Evolutionary conservation across 2,113 vertebrate genomes (phyloP), one percentile per base, ranked within the genome.

Genomic region (Aphyosemion australe): DNA sequence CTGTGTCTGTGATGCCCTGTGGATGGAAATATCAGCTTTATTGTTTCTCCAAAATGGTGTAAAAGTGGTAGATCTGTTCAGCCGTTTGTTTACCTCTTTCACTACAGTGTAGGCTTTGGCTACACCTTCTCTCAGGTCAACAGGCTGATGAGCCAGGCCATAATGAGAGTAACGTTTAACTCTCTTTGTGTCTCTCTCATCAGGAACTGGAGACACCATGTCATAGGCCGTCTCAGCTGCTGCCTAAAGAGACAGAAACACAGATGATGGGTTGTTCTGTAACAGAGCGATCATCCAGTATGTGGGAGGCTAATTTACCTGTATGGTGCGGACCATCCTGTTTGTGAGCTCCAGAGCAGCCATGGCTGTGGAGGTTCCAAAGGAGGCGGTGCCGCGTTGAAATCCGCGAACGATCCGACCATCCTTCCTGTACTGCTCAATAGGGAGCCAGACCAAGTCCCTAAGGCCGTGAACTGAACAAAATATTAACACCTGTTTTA

Each of bases 301-400:
- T 8, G 12, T 2, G 2, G 11, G 51, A 19, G 14, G 21, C 0
- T 1, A 26, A 8, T 62, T 50, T 93, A 98, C 97, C 96, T 99
- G 96, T 77, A 98, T 96, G 41, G 97, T 96, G 41, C 95, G 95
- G 69, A 99, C 96, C 94, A 99, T 96, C 69, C 97, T 93, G 88
- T 97, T 99, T 16, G 97, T 99, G 26, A 99, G 94, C 65, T 99
- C 97, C 37, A 99, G 88, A 0, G 97, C 96, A 41, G 97, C 97
- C 97, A 99, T 99, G 0, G 97, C 97, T 7, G 97, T 99, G 12
- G 95, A 99, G 9, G 97, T 98, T 2, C 97, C 97, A 52, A 99
- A 99, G 48, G 97, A 99, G 56, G 97, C 96, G 0, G 97, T 97
- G 15, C 97, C 96, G 15, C 94, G 94, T 72, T 99, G 97, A 76